Percentiles rank a stretch among this genome's conserved stretches.
phyloP scores from a whole-genome alignment of 2,113 vertebrate species.

The Otus sunia region DNA sequence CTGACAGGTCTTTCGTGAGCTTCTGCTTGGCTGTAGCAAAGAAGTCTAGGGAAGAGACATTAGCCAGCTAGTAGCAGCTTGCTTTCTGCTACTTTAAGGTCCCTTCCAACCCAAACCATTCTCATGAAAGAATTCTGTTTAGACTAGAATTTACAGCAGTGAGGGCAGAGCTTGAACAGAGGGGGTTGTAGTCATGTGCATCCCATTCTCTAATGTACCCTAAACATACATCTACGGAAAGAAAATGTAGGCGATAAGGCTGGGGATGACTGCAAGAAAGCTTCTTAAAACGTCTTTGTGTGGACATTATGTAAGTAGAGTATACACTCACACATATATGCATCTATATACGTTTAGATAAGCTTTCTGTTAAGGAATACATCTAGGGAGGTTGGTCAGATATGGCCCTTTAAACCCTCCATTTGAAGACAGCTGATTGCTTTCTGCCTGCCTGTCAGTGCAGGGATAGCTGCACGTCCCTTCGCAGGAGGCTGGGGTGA shows the following conservation, averaged over 20 bases:
- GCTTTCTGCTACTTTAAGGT: background rate
- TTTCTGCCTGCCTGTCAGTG: background rate
- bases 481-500: background rate
- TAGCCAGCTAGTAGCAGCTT: background rate
- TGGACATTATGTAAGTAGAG: background rate
- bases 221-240: background rate
- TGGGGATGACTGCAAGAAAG: background rate
- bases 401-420: background rate
- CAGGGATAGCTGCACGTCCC: background rate
- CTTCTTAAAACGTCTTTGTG: background rate
- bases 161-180: background rate
- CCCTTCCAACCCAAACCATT: too few relatives aligned
- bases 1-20: background rate
- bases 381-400: background rate
- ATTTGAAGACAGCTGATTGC: background rate
- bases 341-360: background rate
- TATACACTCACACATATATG: too few relatives aligned
- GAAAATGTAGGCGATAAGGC: accelerated
- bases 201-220: background rate
- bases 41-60: background rate
- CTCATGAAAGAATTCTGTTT: background rate
- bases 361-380: background rate
- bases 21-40: background rate
- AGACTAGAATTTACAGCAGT: background rate
- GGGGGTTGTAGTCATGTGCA: background rate